Evolutionary conservation across 2,797 vertebrate species (phyloP), one percentile per base, ranked within the genome.

Genomic region (Neomorphus geoffroyi): DNA sequence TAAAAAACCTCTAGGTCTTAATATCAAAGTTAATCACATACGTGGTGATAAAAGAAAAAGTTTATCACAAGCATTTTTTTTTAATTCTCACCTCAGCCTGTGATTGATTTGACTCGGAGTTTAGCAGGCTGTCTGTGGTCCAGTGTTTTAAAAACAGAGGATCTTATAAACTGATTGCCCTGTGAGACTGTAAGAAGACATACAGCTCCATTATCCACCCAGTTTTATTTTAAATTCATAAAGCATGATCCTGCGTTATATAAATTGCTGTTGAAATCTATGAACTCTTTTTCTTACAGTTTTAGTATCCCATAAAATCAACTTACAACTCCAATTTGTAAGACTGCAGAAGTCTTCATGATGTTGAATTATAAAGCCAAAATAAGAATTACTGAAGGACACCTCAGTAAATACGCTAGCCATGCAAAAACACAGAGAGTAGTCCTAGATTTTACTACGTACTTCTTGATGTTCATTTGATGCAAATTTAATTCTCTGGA

Each of bases 401-500:
- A 41, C 92, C 86, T 91, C 77, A 66, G 71, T 84, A 94, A 95
- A 82, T 71, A 72, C 66, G 39, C 89, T 83, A 92, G 58, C 77
- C 56, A 69, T 70, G 82, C 18, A 78, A 86, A 91, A 85, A 21
- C 65, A 37, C 22, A 41, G 66, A 80, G 70, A 75, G 37, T 48
- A 86, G 75, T 75, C n/a, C 72, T 86, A 75, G 66, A 81, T 88
- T 72, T 64, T 81, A 32, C 60, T 86, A 35, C 75, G 62, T 66
- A 39, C 83, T 93, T 93, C 61, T 89, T 94, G 65, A 86, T 33
- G 60, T 88, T 94, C 82, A 67, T 88, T 88, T 92, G 88, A 88
- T 96, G 86, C 77, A 92, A 95, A 90, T 93, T 84, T 80, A 90
- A 88, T 95, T 94, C 84, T 94, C 88, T 91, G 79, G 71, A 80